Evolutionary conservation across 2,113 vertebrate species (phyloP), one percentile per base, ranked within the genome.

Genomic region (Tupaia chinensis): DNA sequence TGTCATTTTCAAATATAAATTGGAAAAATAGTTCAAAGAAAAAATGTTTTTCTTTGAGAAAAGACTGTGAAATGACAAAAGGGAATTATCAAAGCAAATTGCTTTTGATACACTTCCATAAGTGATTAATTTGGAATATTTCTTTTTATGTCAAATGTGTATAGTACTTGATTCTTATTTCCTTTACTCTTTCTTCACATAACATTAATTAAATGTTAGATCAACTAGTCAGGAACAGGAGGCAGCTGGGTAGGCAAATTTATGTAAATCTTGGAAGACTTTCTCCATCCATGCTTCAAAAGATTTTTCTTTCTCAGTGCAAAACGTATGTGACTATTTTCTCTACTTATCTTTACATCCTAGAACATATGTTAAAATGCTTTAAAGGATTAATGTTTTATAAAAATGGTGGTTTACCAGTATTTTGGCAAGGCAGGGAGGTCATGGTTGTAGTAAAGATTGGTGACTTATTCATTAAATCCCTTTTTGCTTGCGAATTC

Each of bases 191-290:
- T 93, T 94, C 32, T 76, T 96, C 17, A 23, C 58, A 32, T 54
- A 56, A 5, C 22, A 61, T 73, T 69, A 61, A 74, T 93, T 83
- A 89, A 95, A 95, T 70, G 87, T 76, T 89, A 58, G 44, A 93
- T 89, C 29, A 80, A 44, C 79, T 61, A 92, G 65, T 89, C 74
- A 92, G 23, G 20, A 96, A 85, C 6, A 94, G 27, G 60, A 97
- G 53, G 84, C 20, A 92, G 61, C 27, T 96, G 65, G 10, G 34
- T 95, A 70, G 60, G 25, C 78, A 93, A 81, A 97, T 87, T 91
- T 82, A 63, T 73, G 53, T 92, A 95, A 97, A 93, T 94, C 66
- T 66, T 78, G 19, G 54, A 82, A 95, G n/a, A 74, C 25, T 92
- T 85, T 73, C 69, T 81, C 27, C 27, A 61, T 65, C 34, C 22